Conservation (phyloP, 2,888 invertebrate genomes). For the Mythimna vitellina region DNA sequence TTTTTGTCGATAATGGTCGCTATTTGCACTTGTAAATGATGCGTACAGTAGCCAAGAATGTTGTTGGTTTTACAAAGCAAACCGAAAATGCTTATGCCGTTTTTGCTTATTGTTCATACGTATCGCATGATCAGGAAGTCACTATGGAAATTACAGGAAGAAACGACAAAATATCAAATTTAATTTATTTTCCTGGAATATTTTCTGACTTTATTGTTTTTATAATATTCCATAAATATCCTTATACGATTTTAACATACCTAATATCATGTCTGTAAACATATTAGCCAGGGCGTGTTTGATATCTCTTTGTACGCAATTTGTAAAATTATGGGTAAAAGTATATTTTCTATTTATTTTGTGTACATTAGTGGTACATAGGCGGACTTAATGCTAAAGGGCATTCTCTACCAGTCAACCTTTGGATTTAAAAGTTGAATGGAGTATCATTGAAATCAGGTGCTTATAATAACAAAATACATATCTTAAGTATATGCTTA, state of each 20-base stretch:
- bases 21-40: conserved; percentile 36
- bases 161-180: neutral
- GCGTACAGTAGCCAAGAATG: neutral
- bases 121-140: neutral
- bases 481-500: no score
- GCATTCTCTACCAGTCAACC: no score
- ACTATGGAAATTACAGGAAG: conserved; percentile 23
- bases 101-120: neutral
- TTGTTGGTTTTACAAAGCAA: neutral
- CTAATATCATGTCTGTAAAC: neutral
- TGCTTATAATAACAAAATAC: no score
- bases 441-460: no score
- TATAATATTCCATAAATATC: no score
- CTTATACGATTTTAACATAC: neutral
- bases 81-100: neutral
- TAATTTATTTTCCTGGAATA: conserved; percentile 6
- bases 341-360: no score
- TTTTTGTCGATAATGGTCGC: conserved; percentile 14
- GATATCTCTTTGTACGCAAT: neutral
- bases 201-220: neutral
- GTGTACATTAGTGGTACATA: no score
- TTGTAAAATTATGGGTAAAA: no score
- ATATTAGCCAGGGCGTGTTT: neutral
- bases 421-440: no score
- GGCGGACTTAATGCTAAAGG: no score